Base-by-base conservation (phyloP, 2,888 invertebrate genomes). In the Lissocephala sabroskyi region DNA sequence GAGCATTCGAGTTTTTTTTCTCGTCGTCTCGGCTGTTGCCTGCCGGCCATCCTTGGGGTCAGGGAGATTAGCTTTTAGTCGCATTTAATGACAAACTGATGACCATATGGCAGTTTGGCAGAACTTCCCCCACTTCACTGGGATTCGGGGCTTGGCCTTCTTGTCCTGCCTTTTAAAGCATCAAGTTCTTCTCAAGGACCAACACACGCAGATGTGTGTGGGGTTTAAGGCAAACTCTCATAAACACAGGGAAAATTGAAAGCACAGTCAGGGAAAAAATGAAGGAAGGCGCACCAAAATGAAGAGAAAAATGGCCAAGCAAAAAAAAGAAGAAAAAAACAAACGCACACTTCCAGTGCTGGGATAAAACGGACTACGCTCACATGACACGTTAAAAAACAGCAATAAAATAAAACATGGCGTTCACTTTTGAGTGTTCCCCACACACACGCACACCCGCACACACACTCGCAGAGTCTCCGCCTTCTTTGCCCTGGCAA, bases 321-420 rank as follows among this genome's bases (percentile, higher is more conserved):
- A 33, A 35, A 35, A 23, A 3, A 18, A 23, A 23, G 9, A 39
- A 39, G 9, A 39, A 23, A 39, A 39, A 19, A 39, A 14, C 29
- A 16, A 11, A 41, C 14, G 10, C 14, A 35, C 17, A 35, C 35
- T n/a, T n/a, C n/a, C n/a, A n/a, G n/a, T n/a, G n/a, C n/a, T n/a
- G n/a, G 7, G 7, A 23, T 23, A 23, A 23, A 1, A 33, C n/a
- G 13, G 11, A 33, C 14, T 11, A 35, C 13, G 9, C 35, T 13
- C 35, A 35, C 35, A 35, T 35, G 35, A 35, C 35, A 35, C 16
- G 35, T 35, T 35, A 35, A 35, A n/a, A 23, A 35, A 35, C 35
- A 35, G 35, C 35, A 35, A 35, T 35, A 35, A 35, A 35, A 35
- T 35, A 35, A 35, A 35, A 35, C 35, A 35, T 35, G 35, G 35